phyloP scores from a whole-genome alignment of 2,888 invertebrate species.

The Tenthredo scrophulariae region DNA sequence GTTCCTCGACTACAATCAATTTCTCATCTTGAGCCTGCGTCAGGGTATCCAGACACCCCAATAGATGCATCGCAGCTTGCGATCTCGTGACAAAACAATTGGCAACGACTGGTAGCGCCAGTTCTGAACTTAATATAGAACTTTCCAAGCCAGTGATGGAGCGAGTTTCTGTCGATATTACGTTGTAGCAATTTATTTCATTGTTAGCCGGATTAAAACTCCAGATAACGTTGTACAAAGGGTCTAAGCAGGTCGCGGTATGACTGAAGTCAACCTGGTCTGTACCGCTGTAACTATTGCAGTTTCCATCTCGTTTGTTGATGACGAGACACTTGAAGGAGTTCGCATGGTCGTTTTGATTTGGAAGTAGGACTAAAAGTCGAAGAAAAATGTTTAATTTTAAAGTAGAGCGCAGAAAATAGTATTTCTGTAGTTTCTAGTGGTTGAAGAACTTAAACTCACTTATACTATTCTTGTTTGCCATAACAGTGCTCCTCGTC shows the following conservation, averaged over 20 bases:
- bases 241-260: slow-evolving; percentile 91
- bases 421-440: background rate
- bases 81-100: slow-evolving; percentile 88
- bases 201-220: slow-evolving; percentile 87
- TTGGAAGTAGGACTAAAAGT: slow-evolving; percentile 88
- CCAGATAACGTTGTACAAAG: slow-evolving; percentile 96
- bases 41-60: slow-evolving; percentile 94
- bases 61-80: slow-evolving; percentile 93
- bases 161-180: slow-evolving; percentile 88
- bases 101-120: slow-evolving; percentile 88
- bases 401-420: slow-evolving; percentile 24
- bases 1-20: slow-evolving; percentile 79
- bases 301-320: slow-evolving; percentile 92
- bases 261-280: slow-evolving; percentile 93
- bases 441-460: slow-evolving; percentile 70
- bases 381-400: background rate
- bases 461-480: slow-evolving; percentile 92
- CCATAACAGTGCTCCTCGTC: slow-evolving; percentile 92
- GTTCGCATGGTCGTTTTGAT: slow-evolving; percentile 86
- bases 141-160: slow-evolving; percentile 76
- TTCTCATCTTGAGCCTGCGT: slow-evolving; percentile 89
- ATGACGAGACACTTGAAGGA: slow-evolving; percentile 93
- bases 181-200: slow-evolving; percentile 89
- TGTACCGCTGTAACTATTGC: slow-evolving; percentile 89
- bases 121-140: slow-evolving; percentile 88